phyloP scores from a whole-genome alignment of 2,113 vertebrate species.

The Phocoena sinus region DNA sequence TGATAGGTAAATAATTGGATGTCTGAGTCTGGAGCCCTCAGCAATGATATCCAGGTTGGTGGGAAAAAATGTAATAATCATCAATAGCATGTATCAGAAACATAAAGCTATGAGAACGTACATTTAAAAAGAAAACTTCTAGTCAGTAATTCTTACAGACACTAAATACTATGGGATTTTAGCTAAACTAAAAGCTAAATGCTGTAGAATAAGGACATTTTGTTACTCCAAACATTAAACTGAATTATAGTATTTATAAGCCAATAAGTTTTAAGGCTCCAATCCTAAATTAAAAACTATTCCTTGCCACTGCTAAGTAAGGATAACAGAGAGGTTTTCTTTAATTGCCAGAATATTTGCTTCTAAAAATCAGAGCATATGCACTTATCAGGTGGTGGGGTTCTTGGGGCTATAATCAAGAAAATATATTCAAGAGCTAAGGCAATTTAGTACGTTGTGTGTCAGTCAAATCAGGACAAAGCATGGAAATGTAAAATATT shows the following conservation, averaged over 20 bases:
- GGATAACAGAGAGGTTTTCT: constrained; percentile 64
- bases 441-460: constrained; percentile 62
- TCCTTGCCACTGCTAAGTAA: constrained; percentile 63
- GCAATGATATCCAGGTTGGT: background rate
- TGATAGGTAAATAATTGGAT: background rate
- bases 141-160: constrained; percentile 12
- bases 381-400: constrained; percentile 58
- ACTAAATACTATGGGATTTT: background rate
- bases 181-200: constrained; percentile 65
- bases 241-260: constrained; percentile 67
- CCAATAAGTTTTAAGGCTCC: constrained; percentile 68
- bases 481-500: constrained; percentile 64
- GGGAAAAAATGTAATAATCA: background rate
- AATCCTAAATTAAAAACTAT: constrained; percentile 70
- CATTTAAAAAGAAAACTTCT: constrained; percentile 31
- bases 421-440: constrained; percentile 71
- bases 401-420: constrained; percentile 75
- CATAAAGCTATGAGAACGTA: background rate
- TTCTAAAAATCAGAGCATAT: constrained; percentile 73
- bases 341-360: constrained; percentile 75
- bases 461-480: constrained; percentile 72
- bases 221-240: constrained; percentile 54
- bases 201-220: constrained; percentile 35
- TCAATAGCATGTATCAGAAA: background rate
- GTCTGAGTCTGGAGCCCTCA: background rate